Conservation (phyloP, 2,888 invertebrate species). For the Pantelozetes paolii region DNA sequence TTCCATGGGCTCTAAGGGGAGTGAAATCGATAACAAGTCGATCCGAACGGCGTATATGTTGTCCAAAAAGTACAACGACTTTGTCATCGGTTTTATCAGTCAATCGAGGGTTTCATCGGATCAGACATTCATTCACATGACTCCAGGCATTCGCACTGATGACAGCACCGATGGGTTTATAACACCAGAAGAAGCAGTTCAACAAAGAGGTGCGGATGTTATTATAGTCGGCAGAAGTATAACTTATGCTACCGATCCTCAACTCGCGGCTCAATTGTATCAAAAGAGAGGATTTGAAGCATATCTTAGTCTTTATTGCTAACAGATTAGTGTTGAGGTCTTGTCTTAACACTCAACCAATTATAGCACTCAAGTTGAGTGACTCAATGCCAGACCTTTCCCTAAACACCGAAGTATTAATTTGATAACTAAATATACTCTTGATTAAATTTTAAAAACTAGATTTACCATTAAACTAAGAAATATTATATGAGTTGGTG, state of each 20-base stretch:
- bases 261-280: slow-evolving; percentile 65
- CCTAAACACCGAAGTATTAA: no score
- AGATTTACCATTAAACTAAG: no score
- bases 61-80: slow-evolving; percentile 60
- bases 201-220: slow-evolving; percentile 78
- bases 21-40: slow-evolving; percentile 55
- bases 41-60: slow-evolving; percentile 50
- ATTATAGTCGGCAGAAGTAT: slow-evolving; percentile 94
- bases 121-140: slow-evolving; percentile 77
- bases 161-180: no score
- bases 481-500: no score
- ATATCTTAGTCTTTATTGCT: no score
- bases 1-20: slow-evolving; percentile 74
- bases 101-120: slow-evolving; percentile 69
- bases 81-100: slow-evolving; percentile 83
- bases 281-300: slow-evolving; percentile 69
- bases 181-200: slow-evolving; percentile 73
- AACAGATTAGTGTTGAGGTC: no score
- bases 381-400: no score
- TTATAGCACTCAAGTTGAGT: no score
- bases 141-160: slow-evolving; percentile 81
- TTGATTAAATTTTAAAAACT: no score
- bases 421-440: no score
- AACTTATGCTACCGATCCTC: slow-evolving; percentile 58
- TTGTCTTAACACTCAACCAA: no score